Base-by-base conservation (phyloP, 2,797 vertebrate species). In the Myioborus melanocephalus region DNA sequence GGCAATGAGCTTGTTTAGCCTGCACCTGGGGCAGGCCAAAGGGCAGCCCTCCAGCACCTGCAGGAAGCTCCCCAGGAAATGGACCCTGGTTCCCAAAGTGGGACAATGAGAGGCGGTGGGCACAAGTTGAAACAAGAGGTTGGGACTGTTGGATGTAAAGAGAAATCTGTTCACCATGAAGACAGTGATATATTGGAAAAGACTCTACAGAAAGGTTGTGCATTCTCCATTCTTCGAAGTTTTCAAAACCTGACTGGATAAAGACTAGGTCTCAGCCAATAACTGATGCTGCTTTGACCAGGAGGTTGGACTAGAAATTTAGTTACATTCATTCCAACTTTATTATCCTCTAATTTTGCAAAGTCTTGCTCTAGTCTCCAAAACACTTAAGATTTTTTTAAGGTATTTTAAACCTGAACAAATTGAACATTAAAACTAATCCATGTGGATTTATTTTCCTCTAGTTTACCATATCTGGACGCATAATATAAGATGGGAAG, bases 101-200 rank as follows among this genome's bases (percentile, higher is more conserved):
- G 46, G 49, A 72, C 0, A 0, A 44, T 3, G 34, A 78, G 68
- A 37, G 21, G 52, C 8, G 23, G 37, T 1, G 8, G 24, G 28
- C 20, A 12, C 24, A 39, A 72, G 16, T 0, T 64, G 32, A 75
- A 90, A 69, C 0, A 4, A 79, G 49, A 76, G 10, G 27, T 57
- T 76, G 14, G 34, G 27, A 20, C 19, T n/a, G 11, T 2, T 30
- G 60, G 24, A 14, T 35, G 17, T 32, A 41, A 50, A 56, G n/a
- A 68, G 27, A 79, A 69, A 5, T 24, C 44, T 60, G 24, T 20
- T 82, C 59, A 72, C 20, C 9, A 11, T 8, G 9, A 66, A 46
- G 28, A 66, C 11, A 76, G 19, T 3, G 19, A 75, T 39, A 18
- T 11, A 28, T 1, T 55, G 32, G 26, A 66, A 64, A 76, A 76